phyloP scores from a whole-genome alignment of 2,888 invertebrate genomes.

The Phoenoteleia sp. region DNA sequence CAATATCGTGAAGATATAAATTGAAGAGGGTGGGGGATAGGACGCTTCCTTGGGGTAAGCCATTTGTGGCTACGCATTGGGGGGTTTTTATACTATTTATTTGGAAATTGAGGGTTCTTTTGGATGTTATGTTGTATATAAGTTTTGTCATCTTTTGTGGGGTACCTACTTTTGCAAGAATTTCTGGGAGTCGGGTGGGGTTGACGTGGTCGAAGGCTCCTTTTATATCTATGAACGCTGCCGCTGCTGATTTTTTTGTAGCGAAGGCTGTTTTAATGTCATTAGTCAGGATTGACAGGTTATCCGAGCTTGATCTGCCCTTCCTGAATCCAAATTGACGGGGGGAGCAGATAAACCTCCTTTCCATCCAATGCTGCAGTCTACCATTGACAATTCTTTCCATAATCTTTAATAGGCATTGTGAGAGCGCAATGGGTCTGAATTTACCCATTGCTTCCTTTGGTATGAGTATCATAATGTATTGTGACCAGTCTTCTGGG shows the following conservation, averaged over 20 bases:
- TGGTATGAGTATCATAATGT: not conserved
- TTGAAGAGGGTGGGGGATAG: slow-evolving; percentile 27
- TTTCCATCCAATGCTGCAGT: too few relatives aligned
- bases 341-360: too few relatives aligned
- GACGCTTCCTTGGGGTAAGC: slow-evolving; percentile 25
- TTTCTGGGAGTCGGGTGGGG: not conserved
- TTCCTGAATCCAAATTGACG: too few relatives aligned
- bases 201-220: slow-evolving; percentile 25
- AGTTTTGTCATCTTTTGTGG: slow-evolving; percentile 10
- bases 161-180: not conserved
- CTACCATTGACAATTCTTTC: not conserved
- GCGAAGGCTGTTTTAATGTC: too few relatives aligned
- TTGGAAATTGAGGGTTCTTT: slow-evolving; percentile 6
- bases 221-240: too few relatives aligned
- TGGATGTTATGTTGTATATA: not conserved
- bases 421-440: not conserved
- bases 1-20: slow-evolving; percentile 7
- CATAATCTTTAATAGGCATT: not conserved
- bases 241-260: too few relatives aligned
- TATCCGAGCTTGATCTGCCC: too few relatives aligned
- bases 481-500: not conserved
- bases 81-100: slow-evolving; percentile 7
- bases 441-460: not conserved
- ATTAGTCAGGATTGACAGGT: too few relatives aligned
- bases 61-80: not conserved